Evolutionary conservation across 1,140 invertebrate species (phyloP).

Genomic region (Trichoplusia ni): DNA sequence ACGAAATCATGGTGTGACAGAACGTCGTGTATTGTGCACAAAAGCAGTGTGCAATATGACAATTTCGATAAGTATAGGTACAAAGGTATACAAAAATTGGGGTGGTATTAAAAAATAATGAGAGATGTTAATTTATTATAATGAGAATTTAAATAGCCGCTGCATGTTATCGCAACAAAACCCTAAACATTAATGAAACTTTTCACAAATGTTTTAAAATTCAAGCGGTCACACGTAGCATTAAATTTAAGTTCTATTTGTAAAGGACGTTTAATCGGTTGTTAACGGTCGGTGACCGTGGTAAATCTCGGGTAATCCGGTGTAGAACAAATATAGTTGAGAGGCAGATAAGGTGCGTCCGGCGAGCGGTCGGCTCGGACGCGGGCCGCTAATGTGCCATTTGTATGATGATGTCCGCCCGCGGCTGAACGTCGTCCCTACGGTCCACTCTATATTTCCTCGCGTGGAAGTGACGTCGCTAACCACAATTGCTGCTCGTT

Average conservation of each 20-base stretch:
- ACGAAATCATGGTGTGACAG: no score
- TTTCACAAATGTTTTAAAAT: slow-evolving; percentile 36
- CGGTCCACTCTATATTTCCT: slow-evolving; percentile 51
- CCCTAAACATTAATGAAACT: slow-evolving; percentile 16
- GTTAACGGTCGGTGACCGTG: slow-evolving; percentile 69
- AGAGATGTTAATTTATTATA: slow-evolving; percentile 3
- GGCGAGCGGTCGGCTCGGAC: slow-evolving; percentile 37
- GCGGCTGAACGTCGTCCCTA: slow-evolving; percentile 39
- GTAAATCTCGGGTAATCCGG: slow-evolving; percentile 78
- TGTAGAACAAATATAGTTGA: slow-evolving; percentile 77
- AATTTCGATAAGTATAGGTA: background rate
- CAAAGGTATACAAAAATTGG: background rate
- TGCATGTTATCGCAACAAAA: slow-evolving; percentile 17
- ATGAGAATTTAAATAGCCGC: slow-evolving; percentile 17
- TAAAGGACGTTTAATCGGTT: slow-evolving; percentile 70
- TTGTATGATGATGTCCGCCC: slow-evolving; percentile 74
- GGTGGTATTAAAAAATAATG: background rate
- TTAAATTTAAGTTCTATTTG: slow-evolving; percentile 71
- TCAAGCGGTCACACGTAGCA: slow-evolving; percentile 39
- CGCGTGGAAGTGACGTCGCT: slow-evolving; percentile 42
- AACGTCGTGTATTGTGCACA: no score
- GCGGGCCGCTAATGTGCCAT: slow-evolving; percentile 73
- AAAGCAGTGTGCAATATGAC: no score
- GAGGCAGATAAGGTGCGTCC: slow-evolving; percentile 78
- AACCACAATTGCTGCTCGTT: background rate